Base-by-base conservation (phyloP, 2,113 vertebrate species). In the Canis aureus region DNA sequence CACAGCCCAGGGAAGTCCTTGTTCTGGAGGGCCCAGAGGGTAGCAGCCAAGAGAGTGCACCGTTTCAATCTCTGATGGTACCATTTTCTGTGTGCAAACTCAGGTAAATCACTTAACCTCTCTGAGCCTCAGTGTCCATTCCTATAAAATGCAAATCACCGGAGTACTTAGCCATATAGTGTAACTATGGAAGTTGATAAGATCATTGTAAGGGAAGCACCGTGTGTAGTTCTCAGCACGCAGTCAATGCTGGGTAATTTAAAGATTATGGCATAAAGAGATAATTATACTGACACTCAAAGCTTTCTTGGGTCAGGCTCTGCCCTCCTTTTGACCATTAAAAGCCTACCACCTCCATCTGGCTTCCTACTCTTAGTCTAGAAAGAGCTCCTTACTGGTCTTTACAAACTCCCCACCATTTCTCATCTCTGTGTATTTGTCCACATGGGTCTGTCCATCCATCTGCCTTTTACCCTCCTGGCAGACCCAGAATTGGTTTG, bases 61-160 rank as follows among this genome's bases (percentile, higher is more conserved):
- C 0, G 0, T 22, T 55, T 11, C 64, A 10, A 8, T 23, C 29
- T 67, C 55, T 29, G 55, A 27, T 0, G 0, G 25, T 15, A 49
- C 49, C 16, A 0, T 43, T 69, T 79, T 59, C 53, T 35, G 32
- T 57, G 49, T 43, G 60, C 59, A 38, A 43, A 27, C 35, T 25
- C 76, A 51, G 23, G 25, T 20, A 11, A 71, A 22, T 66, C 32
- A 15, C 15, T n/a, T 7, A 19, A 32, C 8, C 71, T 80, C 55
- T 22, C 35, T 25, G 67, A 59, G 83, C 20, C 82, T 78, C 4
- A 10, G 2, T 35, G 80, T 20, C 79, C 59, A 13, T 69, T 35
- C 51, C 29, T 74, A n/a, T 29, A 25, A 79, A 38, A 25, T 13
- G 20, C 17, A 16, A 11, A 0, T 35, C 11, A 0, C 2, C 2